A percentile compares a stretch with the other conserved stretches of the same genome.
These are phyloP conservation scores for Coreius guichenoti DNA, from an alignment of 2,797 vertebrate genomes.

Conservation along the genomic window DNA sequence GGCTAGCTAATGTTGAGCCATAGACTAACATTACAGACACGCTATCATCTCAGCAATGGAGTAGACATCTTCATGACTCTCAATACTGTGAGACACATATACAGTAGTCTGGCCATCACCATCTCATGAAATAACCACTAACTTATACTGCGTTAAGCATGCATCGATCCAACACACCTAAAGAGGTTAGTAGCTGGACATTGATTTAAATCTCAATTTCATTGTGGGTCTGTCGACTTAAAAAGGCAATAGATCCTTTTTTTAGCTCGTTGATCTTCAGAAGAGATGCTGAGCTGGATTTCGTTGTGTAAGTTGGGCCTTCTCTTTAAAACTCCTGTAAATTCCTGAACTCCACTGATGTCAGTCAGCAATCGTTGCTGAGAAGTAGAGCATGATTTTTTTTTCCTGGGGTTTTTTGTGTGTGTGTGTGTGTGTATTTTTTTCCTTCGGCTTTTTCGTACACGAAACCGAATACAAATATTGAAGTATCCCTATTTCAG, in stretches of 20 bases:
- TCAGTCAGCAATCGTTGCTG: slow-evolving; percentile 86
- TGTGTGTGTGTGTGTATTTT: slow-evolving; percentile 79
- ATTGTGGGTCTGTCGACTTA: slow-evolving; percentile 65
- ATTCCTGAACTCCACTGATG: slow-evolving; percentile 89
- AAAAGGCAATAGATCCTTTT: slow-evolving; percentile 68
- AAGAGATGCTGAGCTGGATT: slow-evolving; percentile 72
- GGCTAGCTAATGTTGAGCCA: slow-evolving; percentile 25
- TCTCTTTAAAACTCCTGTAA: slow-evolving; percentile 68
- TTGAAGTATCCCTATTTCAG: slow-evolving; percentile 98
- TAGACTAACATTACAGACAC: slow-evolving; percentile 29
- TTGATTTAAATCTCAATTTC: slow-evolving; percentile 48
- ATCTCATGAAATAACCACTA: slow-evolving; percentile 43
- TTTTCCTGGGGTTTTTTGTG: slow-evolving; percentile 84
- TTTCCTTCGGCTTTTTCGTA: slow-evolving; percentile 40
- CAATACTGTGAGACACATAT: slow-evolving; percentile 54
- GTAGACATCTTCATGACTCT: slow-evolving; percentile 35
- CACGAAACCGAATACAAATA: slow-evolving; percentile 75
- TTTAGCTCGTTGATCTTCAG: slow-evolving; percentile 56
- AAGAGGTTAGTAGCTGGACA: slow-evolving; percentile 34
- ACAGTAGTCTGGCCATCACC: slow-evolving; percentile 41
- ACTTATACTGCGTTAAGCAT: background rate
- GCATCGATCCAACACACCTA: background rate
- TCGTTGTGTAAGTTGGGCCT: slow-evolving; percentile 60
- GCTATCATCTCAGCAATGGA: slow-evolving; percentile 43
- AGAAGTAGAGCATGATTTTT: slow-evolving; percentile 83